Conservation (phyloP, 2,113 vertebrate genomes). For the Calyptomena viridis region DNA sequence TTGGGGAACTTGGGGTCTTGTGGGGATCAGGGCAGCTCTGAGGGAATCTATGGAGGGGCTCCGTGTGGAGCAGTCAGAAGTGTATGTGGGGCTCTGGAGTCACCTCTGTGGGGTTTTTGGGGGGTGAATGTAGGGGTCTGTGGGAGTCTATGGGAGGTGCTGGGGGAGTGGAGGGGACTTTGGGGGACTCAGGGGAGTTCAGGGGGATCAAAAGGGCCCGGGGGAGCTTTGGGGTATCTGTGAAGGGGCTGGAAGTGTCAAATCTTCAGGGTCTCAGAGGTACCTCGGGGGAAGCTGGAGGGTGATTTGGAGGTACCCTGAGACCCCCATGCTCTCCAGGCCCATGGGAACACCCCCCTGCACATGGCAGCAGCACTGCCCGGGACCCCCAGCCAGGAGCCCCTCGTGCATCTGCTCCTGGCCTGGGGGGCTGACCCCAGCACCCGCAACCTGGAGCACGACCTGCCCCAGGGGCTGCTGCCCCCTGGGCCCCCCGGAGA, state of each 20-base stretch:
- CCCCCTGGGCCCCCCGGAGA: background rate
- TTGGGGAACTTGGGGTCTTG: background rate
- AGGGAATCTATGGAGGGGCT: too few species aligned
- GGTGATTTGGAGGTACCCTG: background rate
- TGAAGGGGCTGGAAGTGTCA: background rate
- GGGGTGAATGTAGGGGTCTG: background rate
- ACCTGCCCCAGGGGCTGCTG: background rate
- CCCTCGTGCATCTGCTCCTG: background rate
- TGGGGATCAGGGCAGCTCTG: background rate
- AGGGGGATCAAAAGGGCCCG: background rate
- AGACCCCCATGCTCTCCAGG: background rate
- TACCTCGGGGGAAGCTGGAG: background rate
- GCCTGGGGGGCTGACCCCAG: background rate
- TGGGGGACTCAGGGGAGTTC: background rate
- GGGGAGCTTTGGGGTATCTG: background rate
- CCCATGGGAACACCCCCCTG: background rate
- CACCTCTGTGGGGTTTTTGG: background rate
- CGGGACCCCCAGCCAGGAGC: background rate
- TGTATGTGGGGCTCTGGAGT: background rate
- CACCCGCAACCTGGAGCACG: background rate
- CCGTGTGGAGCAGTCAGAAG: background rate
- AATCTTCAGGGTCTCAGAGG: background rate
- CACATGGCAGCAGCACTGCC: background rate
- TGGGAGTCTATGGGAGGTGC: background rate
- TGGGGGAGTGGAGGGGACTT: fast-evolving